Percentiles rank a stretch among this genome's conserved stretches.
phyloP scores from a whole-genome alignment of 2,888 invertebrate genomes.

The Zygaena filipendulae region DNA sequence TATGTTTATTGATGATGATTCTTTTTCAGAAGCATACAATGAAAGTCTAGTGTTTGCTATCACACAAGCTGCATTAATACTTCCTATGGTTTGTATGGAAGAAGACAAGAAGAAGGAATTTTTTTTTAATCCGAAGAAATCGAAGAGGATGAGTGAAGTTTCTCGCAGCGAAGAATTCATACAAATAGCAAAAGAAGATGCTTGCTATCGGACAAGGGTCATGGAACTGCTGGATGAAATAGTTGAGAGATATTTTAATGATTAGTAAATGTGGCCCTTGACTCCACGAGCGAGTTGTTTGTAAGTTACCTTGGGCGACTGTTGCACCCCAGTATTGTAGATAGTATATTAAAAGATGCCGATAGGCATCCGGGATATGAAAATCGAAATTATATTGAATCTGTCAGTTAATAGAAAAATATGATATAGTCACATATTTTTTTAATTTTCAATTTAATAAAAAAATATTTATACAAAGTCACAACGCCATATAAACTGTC shows the following conservation, averaged over 20 bases:
- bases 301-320: too few species aligned
- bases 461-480: too few species aligned
- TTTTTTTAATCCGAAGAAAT: conserved; percentile 30
- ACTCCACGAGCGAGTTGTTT: too few species aligned
- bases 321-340: too few species aligned
- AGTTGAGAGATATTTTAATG: conserved; percentile 51
- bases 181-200: conserved; percentile 30
- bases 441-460: too few species aligned
- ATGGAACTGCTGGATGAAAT: conserved; percentile 67
- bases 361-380: too few species aligned
- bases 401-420: too few species aligned
- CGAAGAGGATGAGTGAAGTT: conserved; percentile 26
- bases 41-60: conserved; percentile 40
- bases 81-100: conserved; percentile 36
- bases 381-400: too few species aligned
- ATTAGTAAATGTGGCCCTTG: conserved; percentile 7
- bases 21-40: conserved; percentile 28
- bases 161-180: conserved; percentile 41
- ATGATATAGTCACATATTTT: too few species aligned
- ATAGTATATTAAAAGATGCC: too few species aligned
- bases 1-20: conserved; percentile 25
- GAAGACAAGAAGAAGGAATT: conserved; percentile 28
- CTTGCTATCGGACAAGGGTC: conserved; percentile 42
- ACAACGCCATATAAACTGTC: too few species aligned
- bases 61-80: conserved; percentile 43